A percentile compares a stretch with the other conserved stretches of the same genome.
Conservation (phyloP, 2,113 vertebrate genomes). For the Pomatostomus ruficeps region DNA sequence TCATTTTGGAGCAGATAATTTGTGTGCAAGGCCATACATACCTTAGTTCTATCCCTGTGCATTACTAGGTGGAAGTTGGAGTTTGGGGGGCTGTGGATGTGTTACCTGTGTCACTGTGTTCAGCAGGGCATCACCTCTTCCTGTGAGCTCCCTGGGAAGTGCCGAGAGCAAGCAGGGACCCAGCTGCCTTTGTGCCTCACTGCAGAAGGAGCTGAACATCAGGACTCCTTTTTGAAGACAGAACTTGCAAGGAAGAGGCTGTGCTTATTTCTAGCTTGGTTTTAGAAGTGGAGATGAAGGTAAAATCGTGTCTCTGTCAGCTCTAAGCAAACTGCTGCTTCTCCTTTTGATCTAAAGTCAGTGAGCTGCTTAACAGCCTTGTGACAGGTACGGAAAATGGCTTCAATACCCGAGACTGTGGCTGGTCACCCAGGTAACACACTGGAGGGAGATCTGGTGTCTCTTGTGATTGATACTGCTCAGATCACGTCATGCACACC, state of each 20-base stretch:
- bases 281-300: neutral
- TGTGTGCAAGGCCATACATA: accelerated
- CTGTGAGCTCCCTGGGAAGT: neutral
- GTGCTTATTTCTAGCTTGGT: neutral
- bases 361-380: neutral
- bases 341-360: neutral
- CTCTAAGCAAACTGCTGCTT: neutral
- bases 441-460: neutral
- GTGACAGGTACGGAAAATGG: neutral
- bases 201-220: neutral
- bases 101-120: neutral
- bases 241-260: neutral
- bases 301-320: neutral
- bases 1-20: neutral
- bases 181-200: neutral
- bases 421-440: neutral
- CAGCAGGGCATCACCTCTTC: neutral
- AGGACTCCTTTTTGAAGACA: neutral
- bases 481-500: neutral
- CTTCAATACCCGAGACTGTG: neutral
- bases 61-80: neutral
- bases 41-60: neutral
- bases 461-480: neutral
- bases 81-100: neutral
- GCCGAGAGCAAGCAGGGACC: neutral